These are phyloP conservation scores for Spatulosminthurus flaviceps DNA, from an alignment of 2,888 invertebrate genomes.

Conservation along the genomic window DNA sequence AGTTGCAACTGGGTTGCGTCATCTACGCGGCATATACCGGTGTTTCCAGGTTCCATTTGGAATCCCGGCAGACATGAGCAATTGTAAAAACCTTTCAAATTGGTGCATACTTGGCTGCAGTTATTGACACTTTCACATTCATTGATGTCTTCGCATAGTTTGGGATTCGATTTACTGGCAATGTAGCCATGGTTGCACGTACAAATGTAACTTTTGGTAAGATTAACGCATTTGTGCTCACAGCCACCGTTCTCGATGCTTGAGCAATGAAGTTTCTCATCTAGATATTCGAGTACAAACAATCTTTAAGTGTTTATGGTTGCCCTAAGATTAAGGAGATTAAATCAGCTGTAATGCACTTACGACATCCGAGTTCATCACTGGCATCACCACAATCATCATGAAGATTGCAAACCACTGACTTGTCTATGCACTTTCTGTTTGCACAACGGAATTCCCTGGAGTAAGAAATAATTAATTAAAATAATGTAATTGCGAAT, in stretches of 20 bases:
- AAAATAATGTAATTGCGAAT: not conserved
- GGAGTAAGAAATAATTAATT: constrained; percentile 64
- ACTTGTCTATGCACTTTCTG: constrained; percentile 81
- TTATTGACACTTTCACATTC: constrained; percentile 85
- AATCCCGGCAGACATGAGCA: constrained; percentile 90
- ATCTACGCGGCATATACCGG: constrained; percentile 82
- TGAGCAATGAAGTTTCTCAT: constrained; percentile 66
- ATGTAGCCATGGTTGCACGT: constrained; percentile 88
- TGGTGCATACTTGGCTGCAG: constrained; percentile 93
- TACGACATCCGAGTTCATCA: constrained; percentile 89
- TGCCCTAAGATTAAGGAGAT: too few species aligned
- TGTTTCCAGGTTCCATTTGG: constrained; percentile 76
- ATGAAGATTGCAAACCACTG: constrained; percentile 84
- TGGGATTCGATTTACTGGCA: constrained; percentile 80
- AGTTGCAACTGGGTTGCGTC: constrained; percentile 74
- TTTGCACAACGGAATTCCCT: constrained; percentile 89
- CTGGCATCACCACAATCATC: constrained; percentile 92
- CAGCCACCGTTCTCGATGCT: constrained; percentile 77
- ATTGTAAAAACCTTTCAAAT: constrained; percentile 87
- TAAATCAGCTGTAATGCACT: constrained; percentile 65
- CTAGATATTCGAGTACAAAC: constrained; percentile 15
- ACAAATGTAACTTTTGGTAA: constrained; percentile 86
- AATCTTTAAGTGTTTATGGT: too few species aligned
- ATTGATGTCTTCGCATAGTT: constrained; percentile 87
- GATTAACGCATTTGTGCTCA: constrained; percentile 88